Base-by-base conservation (phyloP, 2,888 invertebrate species). In the Cephus nigrinus region DNA sequence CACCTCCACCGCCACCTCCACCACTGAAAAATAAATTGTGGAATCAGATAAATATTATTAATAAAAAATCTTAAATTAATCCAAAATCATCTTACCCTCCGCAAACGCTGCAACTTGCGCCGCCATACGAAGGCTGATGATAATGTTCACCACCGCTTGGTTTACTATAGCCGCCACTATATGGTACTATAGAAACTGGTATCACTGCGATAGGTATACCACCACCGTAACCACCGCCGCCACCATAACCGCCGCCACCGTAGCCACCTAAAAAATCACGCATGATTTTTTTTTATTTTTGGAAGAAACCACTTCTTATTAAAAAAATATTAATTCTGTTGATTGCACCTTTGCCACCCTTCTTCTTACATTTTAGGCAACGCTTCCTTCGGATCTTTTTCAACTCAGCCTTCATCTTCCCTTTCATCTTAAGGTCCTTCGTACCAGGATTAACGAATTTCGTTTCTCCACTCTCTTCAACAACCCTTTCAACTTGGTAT, bases 371-470 rank as follows among this genome's bases (percentile, higher is more conserved):
- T 75, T 86, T 88, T 3, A 87, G 36, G 69, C 88, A 89, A 9
- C 83, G 86, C 80, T 84, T 89, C 75, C 83, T 87, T 74, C 91
- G 88, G 1, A 86, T 73, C 79, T 86, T 88, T 75, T 79, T 85
- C 40, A 86, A 35, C 78, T 74, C 69, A 23, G 30, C 23, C 1
- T 73, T 12, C n/a, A 80, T 76, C 74, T 68, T 79, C 34, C 69
- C 31, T 32, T 76, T 75, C 68, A 5, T 74, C 69, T 79, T 75
- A 0, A 81, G 36, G 30, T 80, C 11, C 11, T 80, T 78, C 3
- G 40, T 76, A 31, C 75, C 23, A 11, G 30, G 31, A 9, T 32
- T 12, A 12, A 71, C 80, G 31, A 89, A 36, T 73, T 84, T 85
- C 0, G 87, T 86, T 69, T 87, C 84, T 32, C 87, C 88, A 36